Percentiles rank a stretch among this genome's conserved stretches.
Conservation (phyloP, 2,113 vertebrate species). For the Maccullochella peelii region DNA sequence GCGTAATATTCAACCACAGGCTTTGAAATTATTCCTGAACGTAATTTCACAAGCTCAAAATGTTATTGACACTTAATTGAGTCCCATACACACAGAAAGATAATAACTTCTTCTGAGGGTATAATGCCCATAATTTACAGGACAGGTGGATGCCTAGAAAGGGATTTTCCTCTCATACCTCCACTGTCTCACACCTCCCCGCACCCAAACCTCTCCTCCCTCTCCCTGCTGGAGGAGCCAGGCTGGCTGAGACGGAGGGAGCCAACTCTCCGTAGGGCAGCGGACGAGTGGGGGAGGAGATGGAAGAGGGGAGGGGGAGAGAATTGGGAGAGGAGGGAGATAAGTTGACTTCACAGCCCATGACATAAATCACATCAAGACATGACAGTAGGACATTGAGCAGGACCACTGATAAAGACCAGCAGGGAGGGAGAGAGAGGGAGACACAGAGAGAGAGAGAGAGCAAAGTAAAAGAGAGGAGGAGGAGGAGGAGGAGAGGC, state of each 20-base stretch:
- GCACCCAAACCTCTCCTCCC: slow-evolving; percentile 44
- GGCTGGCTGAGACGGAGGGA: slow-evolving; percentile 85
- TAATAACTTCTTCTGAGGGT: no score
- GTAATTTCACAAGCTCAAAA: no score
- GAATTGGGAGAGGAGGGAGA: slow-evolving; percentile 79
- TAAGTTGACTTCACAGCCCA: slow-evolving; percentile 91
- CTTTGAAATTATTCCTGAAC: no score
- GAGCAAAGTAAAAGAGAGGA: slow-evolving; percentile 39
- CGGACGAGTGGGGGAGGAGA: slow-evolving; percentile 45
- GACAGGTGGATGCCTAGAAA: slow-evolving; percentile 43
- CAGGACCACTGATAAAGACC: slow-evolving; percentile 90
- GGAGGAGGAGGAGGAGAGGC: slow-evolving; percentile 27
- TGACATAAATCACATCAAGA: slow-evolving; percentile 93
- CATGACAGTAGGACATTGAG: slow-evolving; percentile 93
- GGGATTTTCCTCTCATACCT: slow-evolving; percentile 58
- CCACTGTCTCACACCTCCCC: slow-evolving; percentile 50
- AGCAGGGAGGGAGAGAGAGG: slow-evolving; percentile 73
- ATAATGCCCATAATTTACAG: slow-evolving; percentile 2
- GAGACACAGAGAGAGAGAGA: slow-evolving; percentile 48
- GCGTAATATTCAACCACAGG: no score
- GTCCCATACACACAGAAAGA: no score
- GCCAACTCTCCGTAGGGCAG: slow-evolving; percentile 72
- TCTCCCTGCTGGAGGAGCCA: slow-evolving; percentile 78
- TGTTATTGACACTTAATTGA: no score
- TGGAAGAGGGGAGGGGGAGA: slow-evolving; percentile 62